Percentiles rank a stretch among this genome's conserved stretches.
These are phyloP conservation scores for Octonoba sinensis DNA, from an alignment of 2,888 invertebrate genomes.

Conservation along the genomic window DNA sequence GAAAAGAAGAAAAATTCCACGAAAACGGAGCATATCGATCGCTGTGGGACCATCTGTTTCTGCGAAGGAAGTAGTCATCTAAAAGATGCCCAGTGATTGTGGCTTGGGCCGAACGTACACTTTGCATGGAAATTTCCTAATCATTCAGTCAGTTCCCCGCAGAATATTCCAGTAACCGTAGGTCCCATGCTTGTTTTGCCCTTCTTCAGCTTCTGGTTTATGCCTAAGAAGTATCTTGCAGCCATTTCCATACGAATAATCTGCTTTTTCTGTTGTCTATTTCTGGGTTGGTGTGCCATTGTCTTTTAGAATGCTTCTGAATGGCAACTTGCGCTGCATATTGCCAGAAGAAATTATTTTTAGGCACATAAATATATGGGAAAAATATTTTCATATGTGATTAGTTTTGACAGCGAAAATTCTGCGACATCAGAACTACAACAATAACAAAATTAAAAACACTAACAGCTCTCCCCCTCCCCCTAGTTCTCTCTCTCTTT, in stretches of 20 bases:
- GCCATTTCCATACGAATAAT: conserved; percentile 1
- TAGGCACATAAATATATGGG: too few species aligned
- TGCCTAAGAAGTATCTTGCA: not conserved
- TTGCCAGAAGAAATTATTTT: too few species aligned
- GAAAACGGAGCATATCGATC: not conserved
- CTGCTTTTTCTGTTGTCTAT: not conserved
- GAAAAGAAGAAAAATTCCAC: too few species aligned
- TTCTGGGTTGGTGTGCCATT: not conserved
- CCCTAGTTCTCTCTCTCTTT: too few species aligned
- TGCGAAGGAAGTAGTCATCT: not conserved
- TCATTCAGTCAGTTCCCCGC: conserved; percentile 2
- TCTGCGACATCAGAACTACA: too few species aligned
- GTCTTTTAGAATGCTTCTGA: too few species aligned
- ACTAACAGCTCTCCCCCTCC: too few species aligned
- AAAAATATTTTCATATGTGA: too few species aligned
- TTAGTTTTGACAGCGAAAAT: too few species aligned
- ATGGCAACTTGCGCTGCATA: too few species aligned
- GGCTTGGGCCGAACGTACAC: conserved; percentile 14
- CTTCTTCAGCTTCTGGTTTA: conserved; percentile 3
- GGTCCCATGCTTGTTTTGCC: not conserved
- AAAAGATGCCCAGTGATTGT: conserved; percentile 10
- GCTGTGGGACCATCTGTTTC: conserved; percentile 7
- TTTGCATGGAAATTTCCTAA: conserved; percentile 47
- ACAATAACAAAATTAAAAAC: too few species aligned
- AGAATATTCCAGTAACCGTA: not conserved